Conservation (phyloP, 2,888 invertebrate genomes). For the Geotrupes spiniger region DNA sequence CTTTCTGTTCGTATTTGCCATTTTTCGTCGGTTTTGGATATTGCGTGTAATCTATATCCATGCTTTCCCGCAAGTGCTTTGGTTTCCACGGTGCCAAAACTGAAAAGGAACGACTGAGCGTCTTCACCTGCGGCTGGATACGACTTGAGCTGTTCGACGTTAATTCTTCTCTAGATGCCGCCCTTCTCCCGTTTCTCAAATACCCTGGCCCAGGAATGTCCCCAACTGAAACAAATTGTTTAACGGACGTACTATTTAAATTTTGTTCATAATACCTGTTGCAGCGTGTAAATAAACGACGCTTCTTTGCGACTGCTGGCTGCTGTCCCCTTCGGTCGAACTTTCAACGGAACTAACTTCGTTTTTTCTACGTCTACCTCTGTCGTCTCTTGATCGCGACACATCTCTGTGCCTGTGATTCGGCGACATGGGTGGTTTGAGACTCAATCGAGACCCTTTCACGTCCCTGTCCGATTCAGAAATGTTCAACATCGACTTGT, state of each 20-base stretch:
- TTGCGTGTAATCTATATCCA: slow-evolving; percentile 78
- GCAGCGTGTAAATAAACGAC: slow-evolving; percentile 83
- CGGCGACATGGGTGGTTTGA: slow-evolving; percentile 48
- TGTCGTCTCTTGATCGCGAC: slow-evolving; percentile 49
- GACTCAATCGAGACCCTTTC: slow-evolving; percentile 38
- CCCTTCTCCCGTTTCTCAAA: slow-evolving; percentile 55
- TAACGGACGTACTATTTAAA: slow-evolving; percentile 12
- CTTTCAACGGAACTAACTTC: slow-evolving; percentile 60
- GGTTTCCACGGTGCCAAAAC: slow-evolving; percentile 85
- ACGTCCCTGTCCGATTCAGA: slow-evolving; percentile 36
- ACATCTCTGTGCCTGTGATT: slow-evolving; percentile 42
- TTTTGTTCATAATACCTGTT: slow-evolving; percentile 56
- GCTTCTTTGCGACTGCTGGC: slow-evolving; percentile 78
- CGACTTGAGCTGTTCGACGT: slow-evolving; percentile 63
- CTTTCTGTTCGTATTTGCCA: slow-evolving; percentile 48
- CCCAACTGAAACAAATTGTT: slow-evolving; percentile 57
- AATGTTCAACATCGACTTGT: slow-evolving; percentile 46
- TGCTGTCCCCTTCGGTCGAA: slow-evolving; percentile 72
- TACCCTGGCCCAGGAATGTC: slow-evolving; percentile 75
- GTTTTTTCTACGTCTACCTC: slow-evolving; percentile 46
- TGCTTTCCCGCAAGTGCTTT: slow-evolving; percentile 66
- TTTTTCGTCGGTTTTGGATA: slow-evolving; percentile 52
- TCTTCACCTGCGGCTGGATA: slow-evolving; percentile 63
- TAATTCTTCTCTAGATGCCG: slow-evolving; percentile 73
- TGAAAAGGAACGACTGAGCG: slow-evolving; percentile 76